Conservation (phyloP, 2,888 invertebrate genomes). For the Patella ulyssiponensis region DNA sequence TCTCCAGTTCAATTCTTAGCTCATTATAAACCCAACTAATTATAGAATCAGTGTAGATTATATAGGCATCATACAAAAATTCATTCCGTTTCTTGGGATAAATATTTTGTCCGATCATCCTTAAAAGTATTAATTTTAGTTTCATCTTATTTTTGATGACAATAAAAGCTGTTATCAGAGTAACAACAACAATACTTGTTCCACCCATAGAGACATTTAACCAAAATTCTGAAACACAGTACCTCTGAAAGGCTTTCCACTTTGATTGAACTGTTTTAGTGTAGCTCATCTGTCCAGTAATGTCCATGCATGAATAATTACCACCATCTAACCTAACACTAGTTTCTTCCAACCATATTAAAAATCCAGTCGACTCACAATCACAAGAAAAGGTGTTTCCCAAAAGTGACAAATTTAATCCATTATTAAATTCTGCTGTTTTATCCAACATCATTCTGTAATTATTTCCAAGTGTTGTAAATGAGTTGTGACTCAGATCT, state of each 20-base stretch:
- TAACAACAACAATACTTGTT: neutral
- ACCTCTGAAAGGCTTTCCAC: neutral
- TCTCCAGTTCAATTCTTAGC: neutral
- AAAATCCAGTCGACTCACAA: neutral
- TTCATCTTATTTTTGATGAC: neutral
- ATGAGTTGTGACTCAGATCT: neutral
- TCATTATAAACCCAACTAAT: neutral
- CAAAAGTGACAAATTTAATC: neutral
- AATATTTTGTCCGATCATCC: constrained; percentile 1
- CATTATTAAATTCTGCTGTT: neutral
- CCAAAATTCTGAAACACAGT: neutral
- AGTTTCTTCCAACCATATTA: neutral
- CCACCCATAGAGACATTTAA: neutral
- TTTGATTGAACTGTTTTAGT: neutral
- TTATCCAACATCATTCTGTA: neutral
- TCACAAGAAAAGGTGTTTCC: neutral
- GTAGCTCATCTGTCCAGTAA: neutral
- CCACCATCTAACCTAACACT: neutral
- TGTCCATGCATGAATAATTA: neutral
- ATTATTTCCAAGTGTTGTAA: neutral
- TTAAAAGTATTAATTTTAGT: neutral
- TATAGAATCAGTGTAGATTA: neutral
- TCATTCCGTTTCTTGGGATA: neutral
- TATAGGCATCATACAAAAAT: neutral
- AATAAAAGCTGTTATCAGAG: neutral